Evolutionary conservation across 2,797 vertebrate genomes (phyloP), one percentile per base, ranked within the genome.

Genomic region (Nyctalus aviator): DNA sequence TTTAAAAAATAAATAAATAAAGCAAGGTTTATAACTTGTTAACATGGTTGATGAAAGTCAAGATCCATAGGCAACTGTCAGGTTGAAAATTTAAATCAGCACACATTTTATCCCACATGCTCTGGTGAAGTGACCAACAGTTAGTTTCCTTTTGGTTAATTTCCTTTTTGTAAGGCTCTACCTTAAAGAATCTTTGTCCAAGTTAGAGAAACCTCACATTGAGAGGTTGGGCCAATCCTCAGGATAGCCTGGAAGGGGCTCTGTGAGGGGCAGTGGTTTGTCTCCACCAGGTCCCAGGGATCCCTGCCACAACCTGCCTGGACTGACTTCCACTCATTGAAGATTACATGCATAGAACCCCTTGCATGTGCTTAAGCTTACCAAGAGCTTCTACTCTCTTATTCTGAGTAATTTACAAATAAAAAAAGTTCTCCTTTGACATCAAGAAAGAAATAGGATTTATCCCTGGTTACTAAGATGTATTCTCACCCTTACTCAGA

Each of bases 361-460:
- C 41, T 55, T 55, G 32, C 11, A 23, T 59, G 53, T 53, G 10
- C 20, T 30, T 27, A 68, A 76, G 68, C 35, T 81, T 55, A 77
- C 20, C 53, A 90, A 84, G 77, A 86, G 37, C 5, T 37, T 84
- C 46, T 62, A 50, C 57, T 71, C 46, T 41, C 53, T 91, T 71
- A 68, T 55, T 57, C 68, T 50, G 30, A 81, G 37, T 84, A 73
- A 89, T 66, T 84, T 88, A 75, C 50, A 79, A 84, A 75, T 64
- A 2, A 88, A 83, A 87, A 44, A 2, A 41, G 14, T 55, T 10
- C 64, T 79, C 5, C 25, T 46, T 79, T 83, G 35, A 88, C 82
- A 21, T 72, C 50, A 90, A 87, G 18, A 23, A 82, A 90, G 37
- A 96, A 85, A 91, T 37, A 84, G 25, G 35, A 73, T 82, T 71